phyloP scores from a whole-genome alignment of 2,888 invertebrate genomes.

The Troglohyphantes excavatus region DNA sequence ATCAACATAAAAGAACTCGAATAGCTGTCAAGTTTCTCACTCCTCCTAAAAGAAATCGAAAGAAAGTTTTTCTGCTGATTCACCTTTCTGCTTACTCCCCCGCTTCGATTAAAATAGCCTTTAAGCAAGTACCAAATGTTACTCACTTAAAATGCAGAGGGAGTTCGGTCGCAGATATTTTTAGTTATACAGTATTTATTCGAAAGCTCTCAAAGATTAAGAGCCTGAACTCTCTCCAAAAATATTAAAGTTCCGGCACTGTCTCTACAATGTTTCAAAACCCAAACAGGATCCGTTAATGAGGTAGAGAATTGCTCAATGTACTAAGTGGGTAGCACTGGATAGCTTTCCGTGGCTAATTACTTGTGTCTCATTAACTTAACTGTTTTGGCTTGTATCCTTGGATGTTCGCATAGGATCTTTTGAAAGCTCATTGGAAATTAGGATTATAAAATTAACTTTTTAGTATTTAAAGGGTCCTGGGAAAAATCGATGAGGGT shows the following conservation, averaged over 20 bases:
- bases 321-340: background rate
- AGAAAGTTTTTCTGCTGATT: slow-evolving; percentile 47
- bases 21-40: background rate
- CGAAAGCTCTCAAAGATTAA: slow-evolving; percentile 42
- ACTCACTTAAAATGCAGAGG: slow-evolving; percentile 67
- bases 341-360: too few relatives aligned
- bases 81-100: slow-evolving; percentile 53
- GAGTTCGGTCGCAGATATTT: slow-evolving; percentile 38
- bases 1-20: slow-evolving; percentile 4
- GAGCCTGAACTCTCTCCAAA: slow-evolving; percentile 19
- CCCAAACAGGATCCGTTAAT: background rate
- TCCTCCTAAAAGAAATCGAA: background rate
- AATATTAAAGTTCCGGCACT: slow-evolving; percentile 42
- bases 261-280: background rate
- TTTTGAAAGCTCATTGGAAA: too few relatives aligned
- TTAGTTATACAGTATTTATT: slow-evolving; percentile 50
- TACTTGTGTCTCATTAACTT: too few relatives aligned
- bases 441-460: too few relatives aligned
- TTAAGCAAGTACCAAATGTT: slow-evolving; percentile 29
- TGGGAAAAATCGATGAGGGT: too few relatives aligned
- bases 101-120: slow-evolving; percentile 72
- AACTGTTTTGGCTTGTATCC: too few relatives aligned
- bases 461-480: too few relatives aligned
- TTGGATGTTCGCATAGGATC: too few relatives aligned
- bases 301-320: background rate